Conservation (phyloP, 2,888 invertebrate genomes). For the Cheilosia vernalis region DNA sequence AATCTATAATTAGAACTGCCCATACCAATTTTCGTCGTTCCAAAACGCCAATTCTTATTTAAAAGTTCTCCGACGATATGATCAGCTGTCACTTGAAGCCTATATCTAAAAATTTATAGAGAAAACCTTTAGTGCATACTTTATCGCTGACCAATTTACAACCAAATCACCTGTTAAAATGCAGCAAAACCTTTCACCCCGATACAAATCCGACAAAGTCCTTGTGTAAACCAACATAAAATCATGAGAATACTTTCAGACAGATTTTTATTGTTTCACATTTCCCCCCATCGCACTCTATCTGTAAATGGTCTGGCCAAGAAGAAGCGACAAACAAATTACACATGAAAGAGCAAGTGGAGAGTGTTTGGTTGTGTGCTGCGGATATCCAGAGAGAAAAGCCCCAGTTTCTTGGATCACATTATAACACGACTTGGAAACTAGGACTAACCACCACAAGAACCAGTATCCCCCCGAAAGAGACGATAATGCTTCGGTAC, state of each 20-base stretch:
- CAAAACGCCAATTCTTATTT: too few species aligned
- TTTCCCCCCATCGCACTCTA: not conserved
- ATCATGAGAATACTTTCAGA: slow-evolving; percentile 2
- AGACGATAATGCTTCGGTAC: slow-evolving; percentile 45
- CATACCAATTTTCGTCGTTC: too few species aligned
- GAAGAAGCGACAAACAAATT: slow-evolving; percentile 32
- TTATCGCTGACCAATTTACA: not conserved
- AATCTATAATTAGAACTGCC: too few species aligned
- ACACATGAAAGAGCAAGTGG: slow-evolving; percentile 75
- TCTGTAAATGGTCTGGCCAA: not conserved
- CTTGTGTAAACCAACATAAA: not conserved
- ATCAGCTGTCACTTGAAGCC: too few species aligned
- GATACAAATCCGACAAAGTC: not conserved
- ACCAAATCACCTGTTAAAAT: not conserved
- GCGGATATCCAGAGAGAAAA: slow-evolving; percentile 42
- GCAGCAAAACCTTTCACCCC: not conserved
- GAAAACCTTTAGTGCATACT: not conserved
- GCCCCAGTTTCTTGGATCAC: slow-evolving; percentile 72
- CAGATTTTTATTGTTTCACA: not conserved
- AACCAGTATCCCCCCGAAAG: slow-evolving; percentile 58
- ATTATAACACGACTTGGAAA: slow-evolving; percentile 73
- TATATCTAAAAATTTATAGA: too few species aligned
- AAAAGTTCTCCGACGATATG: too few species aligned
- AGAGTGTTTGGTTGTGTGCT: slow-evolving; percentile 24
- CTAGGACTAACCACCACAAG: slow-evolving; percentile 67